Conservation (phyloP, 2,113 vertebrate species). For the Mionectes macconnelli region DNA sequence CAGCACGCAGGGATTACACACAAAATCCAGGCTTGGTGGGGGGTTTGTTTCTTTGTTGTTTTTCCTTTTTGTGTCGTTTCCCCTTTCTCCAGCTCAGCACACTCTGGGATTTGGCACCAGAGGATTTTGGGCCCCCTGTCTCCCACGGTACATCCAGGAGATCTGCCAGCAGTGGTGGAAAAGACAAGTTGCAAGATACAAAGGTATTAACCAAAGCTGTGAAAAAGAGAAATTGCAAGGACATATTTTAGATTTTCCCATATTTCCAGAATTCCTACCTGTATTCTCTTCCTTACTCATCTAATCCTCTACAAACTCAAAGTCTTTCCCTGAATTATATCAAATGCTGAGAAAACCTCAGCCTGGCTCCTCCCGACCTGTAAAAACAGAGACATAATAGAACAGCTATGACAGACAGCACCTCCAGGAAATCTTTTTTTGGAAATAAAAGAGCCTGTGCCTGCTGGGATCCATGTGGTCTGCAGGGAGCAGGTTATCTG, state of each 20-base stretch:
- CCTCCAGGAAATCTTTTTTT: neutral
- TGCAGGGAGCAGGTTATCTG: neutral
- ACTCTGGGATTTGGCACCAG: neutral
- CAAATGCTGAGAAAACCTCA: neutral
- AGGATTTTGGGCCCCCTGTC: too few relatives aligned
- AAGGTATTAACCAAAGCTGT: neutral
- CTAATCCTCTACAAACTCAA: neutral
- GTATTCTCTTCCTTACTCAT: neutral
- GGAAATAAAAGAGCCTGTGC: neutral
- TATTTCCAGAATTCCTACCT: neutral
- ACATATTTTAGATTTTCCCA: neutral
- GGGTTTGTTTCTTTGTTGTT: neutral
- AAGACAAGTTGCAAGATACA: too few relatives aligned
- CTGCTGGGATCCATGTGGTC: neutral
- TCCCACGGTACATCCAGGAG: neutral
- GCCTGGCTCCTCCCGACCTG: neutral
- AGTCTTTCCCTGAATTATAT: accelerated
- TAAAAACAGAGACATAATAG: neutral
- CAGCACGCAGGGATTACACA: neutral
- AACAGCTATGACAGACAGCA: neutral
- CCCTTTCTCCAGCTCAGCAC: neutral
- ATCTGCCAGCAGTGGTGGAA: neutral
- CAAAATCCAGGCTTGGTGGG: neutral
- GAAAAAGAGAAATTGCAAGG: neutral
- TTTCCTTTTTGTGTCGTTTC: neutral